Conservation (phyloP, 2,797 vertebrate genomes). For the Dendrocincla tyrannina region DNA sequence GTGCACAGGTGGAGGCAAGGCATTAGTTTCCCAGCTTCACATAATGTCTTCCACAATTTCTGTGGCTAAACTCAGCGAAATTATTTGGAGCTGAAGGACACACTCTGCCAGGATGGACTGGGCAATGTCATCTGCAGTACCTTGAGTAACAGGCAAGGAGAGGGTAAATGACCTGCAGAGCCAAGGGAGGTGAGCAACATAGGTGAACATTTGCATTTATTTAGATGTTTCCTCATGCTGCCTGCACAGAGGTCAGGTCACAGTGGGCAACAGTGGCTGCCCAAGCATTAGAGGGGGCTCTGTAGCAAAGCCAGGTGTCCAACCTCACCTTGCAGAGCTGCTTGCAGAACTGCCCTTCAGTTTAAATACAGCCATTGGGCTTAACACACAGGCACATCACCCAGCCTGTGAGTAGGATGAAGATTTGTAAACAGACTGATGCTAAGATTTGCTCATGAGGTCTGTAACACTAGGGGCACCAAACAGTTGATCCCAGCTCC, state of each 20-base stretch:
- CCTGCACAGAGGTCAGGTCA: not conserved
- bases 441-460: not conserved
- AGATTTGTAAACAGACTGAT: not conserved
- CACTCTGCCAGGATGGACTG: not conserved
- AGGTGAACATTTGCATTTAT: not conserved
- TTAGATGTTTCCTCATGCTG: not conserved
- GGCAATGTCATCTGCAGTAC: not conserved
- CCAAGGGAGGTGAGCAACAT: not conserved
- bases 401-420: not conserved
- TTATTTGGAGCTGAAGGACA: not conserved
- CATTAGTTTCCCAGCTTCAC: not conserved
- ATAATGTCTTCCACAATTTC: not conserved
- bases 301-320: not conserved
- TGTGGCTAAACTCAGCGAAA: not conserved
- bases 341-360: not conserved
- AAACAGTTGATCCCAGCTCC: not conserved
- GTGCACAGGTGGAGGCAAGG: not conserved
- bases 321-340: not conserved
- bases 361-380: not conserved
- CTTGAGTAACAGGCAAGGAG: not conserved
- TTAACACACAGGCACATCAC: not conserved
- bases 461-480: not conserved
- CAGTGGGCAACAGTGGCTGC: rapidly evolving
- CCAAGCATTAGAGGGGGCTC: not conserved
- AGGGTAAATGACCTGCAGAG: not conserved